Percentiles rank a stretch among this genome's conserved stretches.
Evolutionary conservation across 2,113 vertebrate genomes (phyloP).

Genomic region (Poecilia latipinna): DNA sequence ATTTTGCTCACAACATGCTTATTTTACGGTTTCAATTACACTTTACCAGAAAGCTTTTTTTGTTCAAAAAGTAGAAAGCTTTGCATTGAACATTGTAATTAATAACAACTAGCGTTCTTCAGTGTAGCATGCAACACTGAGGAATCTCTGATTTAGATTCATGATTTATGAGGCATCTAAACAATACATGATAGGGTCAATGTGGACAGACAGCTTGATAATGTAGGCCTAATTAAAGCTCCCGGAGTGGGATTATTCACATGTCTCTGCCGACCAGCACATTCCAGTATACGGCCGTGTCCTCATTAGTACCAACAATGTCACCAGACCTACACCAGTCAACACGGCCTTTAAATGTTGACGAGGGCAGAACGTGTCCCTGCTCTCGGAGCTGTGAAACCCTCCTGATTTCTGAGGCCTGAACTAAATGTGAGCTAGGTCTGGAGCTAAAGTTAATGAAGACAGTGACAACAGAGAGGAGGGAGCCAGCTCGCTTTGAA

Average conservation of each 20-base stretch:
- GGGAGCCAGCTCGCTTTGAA: conserved; percentile 48
- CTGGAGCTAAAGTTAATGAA: conserved; percentile 59
- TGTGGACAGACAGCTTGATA: conserved; percentile 63
- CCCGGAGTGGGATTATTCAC: conserved; percentile 61
- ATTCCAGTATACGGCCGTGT: conserved; percentile 48
- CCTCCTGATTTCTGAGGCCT: conserved; percentile 9
- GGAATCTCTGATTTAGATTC: conserved; percentile 26
- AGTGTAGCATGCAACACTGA: too few species aligned
- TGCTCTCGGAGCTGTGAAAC: conserved; percentile 33
- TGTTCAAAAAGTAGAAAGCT: too few species aligned
- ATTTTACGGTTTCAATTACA: too few species aligned
- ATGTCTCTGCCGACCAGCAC: conserved; percentile 63
- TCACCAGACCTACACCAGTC: conserved; percentile 41
- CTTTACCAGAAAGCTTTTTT: too few species aligned
- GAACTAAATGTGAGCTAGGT: conserved; percentile 30
- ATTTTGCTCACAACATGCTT: too few species aligned
- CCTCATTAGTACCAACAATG: conserved; percentile 72
- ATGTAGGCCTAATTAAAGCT: conserved; percentile 77
- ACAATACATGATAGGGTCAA: conserved; percentile 38
- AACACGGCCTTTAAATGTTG: conserved; percentile 30
- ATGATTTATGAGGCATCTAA: conserved; percentile 57
- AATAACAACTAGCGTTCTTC: too few species aligned
- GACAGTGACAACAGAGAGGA: conserved; percentile 32
- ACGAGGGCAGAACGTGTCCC: conserved; percentile 9
- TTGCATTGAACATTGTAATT: too few species aligned